Evolutionary conservation across 2,113 vertebrate species (phyloP), one percentile per base, ranked within the genome.

Genomic region (Myxocyprinus asiaticus): DNA sequence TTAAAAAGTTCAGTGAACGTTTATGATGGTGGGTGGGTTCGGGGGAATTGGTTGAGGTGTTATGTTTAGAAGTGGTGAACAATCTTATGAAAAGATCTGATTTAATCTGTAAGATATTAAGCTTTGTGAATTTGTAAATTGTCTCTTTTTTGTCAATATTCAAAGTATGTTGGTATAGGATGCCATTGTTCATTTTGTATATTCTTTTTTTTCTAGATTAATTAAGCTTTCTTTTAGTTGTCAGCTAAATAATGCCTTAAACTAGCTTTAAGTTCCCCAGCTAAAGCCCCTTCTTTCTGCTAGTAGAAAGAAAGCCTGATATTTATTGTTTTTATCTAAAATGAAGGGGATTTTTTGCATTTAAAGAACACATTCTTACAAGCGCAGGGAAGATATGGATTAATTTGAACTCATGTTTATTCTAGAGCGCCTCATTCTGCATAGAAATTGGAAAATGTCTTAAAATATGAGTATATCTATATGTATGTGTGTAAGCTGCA

Each of bases 101-200:
- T 93, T 90, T 69, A 91, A 94, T 92, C 91, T 96, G 94, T 95
- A 89, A 92, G 90, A 96, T 92, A 93, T 89, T 89, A 92, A 90
- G 90, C 94, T 87, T 95, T 95, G 95, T 96, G 95, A 94, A 96
- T 96, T 95, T 97, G 95, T 97, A 95, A 93, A 94, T 92, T 84
- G 82, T 78, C 75, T 87, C 83, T 66, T 67, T 89, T 75, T 85
- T 78, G 87, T 86, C 82, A 83, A 90, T 89, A 85, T 87, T 90
- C 80, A 77, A 83, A 91, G 48, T 89, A 85, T 66, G 42, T 87
- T 77, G 78, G 72, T 84, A 70, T 86, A 74, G 86, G 85, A 93
- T 88, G 92, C 94, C 93, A 90, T 94, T 95, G 94, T 95, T 91
- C 82, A 82, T 92, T 93, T 93, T 33, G 93, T 93, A 92, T 91